Percentiles rank a stretch among this genome's conserved stretches.
phyloP scores from a whole-genome alignment of 2,113 vertebrate genomes.

The Toxotes jaculatrix region DNA sequence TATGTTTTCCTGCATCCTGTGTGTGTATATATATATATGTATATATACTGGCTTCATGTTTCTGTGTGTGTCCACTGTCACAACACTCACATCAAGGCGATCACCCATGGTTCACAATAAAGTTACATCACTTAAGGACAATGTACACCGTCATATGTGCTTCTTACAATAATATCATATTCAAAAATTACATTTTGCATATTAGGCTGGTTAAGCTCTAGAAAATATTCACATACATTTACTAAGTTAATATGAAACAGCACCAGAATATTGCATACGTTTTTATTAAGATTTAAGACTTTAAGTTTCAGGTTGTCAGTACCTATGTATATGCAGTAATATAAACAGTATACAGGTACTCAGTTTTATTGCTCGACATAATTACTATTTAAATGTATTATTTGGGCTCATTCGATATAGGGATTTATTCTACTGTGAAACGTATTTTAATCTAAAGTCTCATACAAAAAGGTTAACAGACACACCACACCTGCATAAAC shows the following conservation, averaged over 20 bases:
- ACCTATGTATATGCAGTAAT: constrained; percentile 63
- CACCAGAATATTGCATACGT: constrained; percentile 77
- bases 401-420: constrained; percentile 32
- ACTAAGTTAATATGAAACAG: constrained; percentile 74
- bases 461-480: constrained; percentile 36
- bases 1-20: constrained; percentile 59
- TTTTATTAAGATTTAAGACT: constrained; percentile 56
- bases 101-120: constrained; percentile 57
- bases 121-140: constrained; percentile 61
- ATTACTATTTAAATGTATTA: constrained; percentile 50
- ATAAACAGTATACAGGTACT: constrained; percentile 71
- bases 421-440: constrained; percentile 35
- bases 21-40: constrained; percentile 3
- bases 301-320: constrained; percentile 65
- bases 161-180: constrained; percentile 62
- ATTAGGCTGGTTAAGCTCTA: constrained; percentile 64
- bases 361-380: constrained; percentile 60
- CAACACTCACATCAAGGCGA: constrained; percentile 22
- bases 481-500: constrained; percentile 6
- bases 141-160: constrained; percentile 64
- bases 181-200: constrained; percentile 78
- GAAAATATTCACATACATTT: constrained; percentile 78
- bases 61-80: constrained; percentile 31
- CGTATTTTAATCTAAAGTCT: constrained; percentile 6
- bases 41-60: constrained; percentile 58